These are phyloP conservation scores for Antedon mediterranea DNA, from an alignment of 53 echinoderm and acorn worm genomes.

Conservation along the genomic window DNA sequence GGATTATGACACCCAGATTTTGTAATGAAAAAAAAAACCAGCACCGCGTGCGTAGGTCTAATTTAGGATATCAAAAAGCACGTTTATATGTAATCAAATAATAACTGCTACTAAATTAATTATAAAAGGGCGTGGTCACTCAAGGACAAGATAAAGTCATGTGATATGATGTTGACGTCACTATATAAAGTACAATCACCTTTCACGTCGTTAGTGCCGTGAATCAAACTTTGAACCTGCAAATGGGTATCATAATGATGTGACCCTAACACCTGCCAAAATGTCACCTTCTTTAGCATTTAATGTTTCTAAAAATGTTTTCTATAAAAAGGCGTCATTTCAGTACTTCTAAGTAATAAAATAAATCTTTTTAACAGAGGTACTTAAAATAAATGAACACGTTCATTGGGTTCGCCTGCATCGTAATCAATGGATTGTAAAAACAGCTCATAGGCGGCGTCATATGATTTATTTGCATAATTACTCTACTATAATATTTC, in stretches of 20 bases:
- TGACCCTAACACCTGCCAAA: background rate
- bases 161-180: background rate
- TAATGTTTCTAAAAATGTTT: background rate
- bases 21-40: background rate
- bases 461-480: background rate
- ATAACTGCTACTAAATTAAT: background rate
- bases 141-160: background rate
- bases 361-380: background rate
- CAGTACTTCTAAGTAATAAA: background rate
- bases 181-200: background rate
- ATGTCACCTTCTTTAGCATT: background rate
- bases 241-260: background rate
- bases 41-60: background rate
- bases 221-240: background rate
- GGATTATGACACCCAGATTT: too few relatives aligned
- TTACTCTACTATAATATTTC: background rate
- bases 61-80: background rate
- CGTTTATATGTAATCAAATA: background rate
- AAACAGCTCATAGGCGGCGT: background rate
- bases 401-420: too few relatives aligned
- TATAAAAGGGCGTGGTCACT: background rate
- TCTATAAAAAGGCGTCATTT: background rate
- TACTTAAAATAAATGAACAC: background rate
- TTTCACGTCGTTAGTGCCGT: background rate
- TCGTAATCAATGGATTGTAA: background rate